Conservation (phyloP, 2,113 vertebrate genomes). For the Crocuta crocuta region DNA sequence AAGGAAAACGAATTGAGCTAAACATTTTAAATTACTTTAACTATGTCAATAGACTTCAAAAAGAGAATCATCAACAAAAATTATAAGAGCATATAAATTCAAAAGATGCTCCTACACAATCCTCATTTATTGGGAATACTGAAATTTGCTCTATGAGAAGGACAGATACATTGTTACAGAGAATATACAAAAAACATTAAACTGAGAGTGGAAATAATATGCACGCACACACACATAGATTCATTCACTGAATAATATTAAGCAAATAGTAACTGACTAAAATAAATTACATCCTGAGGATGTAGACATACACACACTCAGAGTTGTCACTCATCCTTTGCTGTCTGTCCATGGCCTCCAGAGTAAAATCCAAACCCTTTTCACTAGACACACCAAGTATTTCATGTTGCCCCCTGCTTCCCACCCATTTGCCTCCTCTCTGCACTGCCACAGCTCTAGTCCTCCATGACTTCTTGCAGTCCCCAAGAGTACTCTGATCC, state of each 20-base stretch:
- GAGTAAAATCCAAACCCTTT: constrained; percentile 2
- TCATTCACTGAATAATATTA: neutral
- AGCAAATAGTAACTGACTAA: neutral
- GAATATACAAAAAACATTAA: neutral
- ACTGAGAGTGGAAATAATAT: neutral
- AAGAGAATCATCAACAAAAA: constrained; percentile 14
- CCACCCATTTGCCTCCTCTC: neutral
- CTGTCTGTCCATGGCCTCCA: neutral
- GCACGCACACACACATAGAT: neutral
- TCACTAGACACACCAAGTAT: neutral
- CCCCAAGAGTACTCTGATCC: neutral
- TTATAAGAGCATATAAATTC: neutral
- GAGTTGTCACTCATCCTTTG: neutral
- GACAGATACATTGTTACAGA: neutral
- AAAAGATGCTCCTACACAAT: neutral
- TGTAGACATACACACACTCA: neutral
- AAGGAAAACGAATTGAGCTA: neutral
- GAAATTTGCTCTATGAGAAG: neutral
- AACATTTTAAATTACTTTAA: constrained; percentile 11
- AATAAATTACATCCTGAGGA: neutral
- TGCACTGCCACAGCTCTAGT: neutral
- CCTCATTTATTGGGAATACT: neutral
- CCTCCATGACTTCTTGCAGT: neutral
- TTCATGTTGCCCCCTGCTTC: neutral
- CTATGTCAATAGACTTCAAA: neutral